Conservation (phyloP, 1,140 invertebrate genomes). For the Drosophila asahinai region DNA sequence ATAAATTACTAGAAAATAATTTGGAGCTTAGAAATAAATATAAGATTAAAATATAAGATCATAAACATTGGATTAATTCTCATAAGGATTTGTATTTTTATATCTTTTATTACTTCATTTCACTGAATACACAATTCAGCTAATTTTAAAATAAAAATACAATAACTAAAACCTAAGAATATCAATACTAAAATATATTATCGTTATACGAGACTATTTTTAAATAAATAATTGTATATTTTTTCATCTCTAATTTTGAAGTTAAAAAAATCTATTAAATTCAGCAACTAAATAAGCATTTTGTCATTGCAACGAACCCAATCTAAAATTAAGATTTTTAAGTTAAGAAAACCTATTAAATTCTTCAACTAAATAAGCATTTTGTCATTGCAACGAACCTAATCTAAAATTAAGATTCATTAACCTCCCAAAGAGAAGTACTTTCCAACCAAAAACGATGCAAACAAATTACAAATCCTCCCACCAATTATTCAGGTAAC, state of each 20-base stretch:
- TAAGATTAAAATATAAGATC: too few species aligned
- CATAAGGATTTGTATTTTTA: background rate
- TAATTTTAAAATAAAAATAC: background rate
- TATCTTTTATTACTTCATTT: too few species aligned
- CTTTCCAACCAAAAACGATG: background rate
- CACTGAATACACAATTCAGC: too few species aligned
- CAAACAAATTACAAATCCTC: conserved; percentile 29
- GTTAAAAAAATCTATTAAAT: too few species aligned
- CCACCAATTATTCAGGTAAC: conserved; percentile 33
- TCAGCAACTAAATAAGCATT: background rate
- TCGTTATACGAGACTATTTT: too few species aligned
- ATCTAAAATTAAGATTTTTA: background rate
- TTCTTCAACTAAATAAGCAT: background rate
- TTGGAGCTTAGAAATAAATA: background rate
- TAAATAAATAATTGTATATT: too few species aligned
- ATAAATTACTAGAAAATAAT: background rate
- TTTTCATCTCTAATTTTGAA: too few species aligned
- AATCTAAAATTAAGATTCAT: background rate
- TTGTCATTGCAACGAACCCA: background rate
- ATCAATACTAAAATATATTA: too few species aligned
- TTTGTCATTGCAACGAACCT: background rate
- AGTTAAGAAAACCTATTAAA: too few species aligned
- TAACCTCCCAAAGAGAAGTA: background rate
- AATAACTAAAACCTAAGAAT: background rate
- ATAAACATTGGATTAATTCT: background rate